Conservation (phyloP, 2,888 invertebrate genomes). For the Monopis laevigella region DNA sequence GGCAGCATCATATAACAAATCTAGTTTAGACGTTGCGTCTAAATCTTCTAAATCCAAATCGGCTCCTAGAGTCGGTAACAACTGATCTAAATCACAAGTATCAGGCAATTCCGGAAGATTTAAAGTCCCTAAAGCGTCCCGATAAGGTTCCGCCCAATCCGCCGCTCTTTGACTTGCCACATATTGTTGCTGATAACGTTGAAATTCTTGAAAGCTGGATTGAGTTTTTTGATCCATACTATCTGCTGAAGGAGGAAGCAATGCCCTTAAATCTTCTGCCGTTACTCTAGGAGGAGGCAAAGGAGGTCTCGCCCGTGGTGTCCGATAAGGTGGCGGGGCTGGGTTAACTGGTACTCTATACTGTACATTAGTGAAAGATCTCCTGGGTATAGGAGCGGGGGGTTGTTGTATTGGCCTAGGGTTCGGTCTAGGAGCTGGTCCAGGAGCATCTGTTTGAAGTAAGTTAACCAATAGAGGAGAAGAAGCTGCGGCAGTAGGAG, state of each 20-base stretch:
- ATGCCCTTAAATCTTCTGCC: slow-evolving; percentile 50
- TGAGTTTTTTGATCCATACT: slow-evolving; percentile 71
- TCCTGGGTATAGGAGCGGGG: slow-evolving; percentile 24
- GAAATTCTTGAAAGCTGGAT: slow-evolving; percentile 69
- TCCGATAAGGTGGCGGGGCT: slow-evolving; percentile 20
- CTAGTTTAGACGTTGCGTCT: slow-evolving; percentile 40
- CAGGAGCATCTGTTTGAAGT: slow-evolving; percentile 82
- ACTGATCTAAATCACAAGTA: slow-evolving; percentile 70
- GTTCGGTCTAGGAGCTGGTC: slow-evolving; percentile 37
- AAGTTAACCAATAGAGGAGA: slow-evolving; percentile 92
- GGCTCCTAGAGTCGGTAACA: slow-evolving; percentile 70
- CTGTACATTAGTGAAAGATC: slow-evolving; percentile 10
- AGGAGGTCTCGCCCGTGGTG: slow-evolving; percentile 21
- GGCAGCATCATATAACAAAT: slow-evolving; percentile 36
- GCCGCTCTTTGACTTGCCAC: slow-evolving; percentile 66
- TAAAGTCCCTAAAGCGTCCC: too few relatives aligned
- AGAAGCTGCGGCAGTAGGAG: slow-evolving; percentile 71
- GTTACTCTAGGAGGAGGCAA: slow-evolving; percentile 29
- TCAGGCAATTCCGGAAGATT: slow-evolving; percentile 56
- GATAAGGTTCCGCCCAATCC: slow-evolving; percentile 49
- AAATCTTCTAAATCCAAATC: slow-evolving; percentile 64
- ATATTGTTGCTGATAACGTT: slow-evolving; percentile 71
- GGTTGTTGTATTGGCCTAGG: slow-evolving; percentile 43
- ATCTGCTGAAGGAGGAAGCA: slow-evolving; percentile 57
- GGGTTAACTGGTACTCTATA: slow-evolving; percentile 5